A percentile compares a stretch with the other conserved stretches of the same genome.
Conservation (phyloP, 2,113 vertebrate genomes). For the Siphamia tubifer region DNA sequence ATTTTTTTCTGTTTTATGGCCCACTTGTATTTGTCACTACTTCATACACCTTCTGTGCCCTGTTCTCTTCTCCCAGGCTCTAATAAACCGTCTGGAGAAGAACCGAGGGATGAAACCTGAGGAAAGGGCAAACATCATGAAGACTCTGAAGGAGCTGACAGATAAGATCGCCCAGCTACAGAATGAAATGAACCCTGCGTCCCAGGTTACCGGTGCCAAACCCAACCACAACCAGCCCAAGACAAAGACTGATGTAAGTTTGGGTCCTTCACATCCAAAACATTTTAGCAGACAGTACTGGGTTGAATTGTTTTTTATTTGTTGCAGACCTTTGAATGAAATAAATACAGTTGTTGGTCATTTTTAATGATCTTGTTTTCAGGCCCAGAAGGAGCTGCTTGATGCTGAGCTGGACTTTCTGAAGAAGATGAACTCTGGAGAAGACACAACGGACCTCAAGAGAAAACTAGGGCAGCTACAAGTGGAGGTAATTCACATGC, state of each 20-base stretch:
- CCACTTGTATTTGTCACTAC: neutral
- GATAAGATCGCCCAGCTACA: slow-evolving; percentile 94
- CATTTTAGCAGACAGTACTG: neutral
- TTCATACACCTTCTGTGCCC: no score
- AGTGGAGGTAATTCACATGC: slow-evolving; percentile 83
- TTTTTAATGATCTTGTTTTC: neutral
- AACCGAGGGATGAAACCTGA: slow-evolving; percentile 95
- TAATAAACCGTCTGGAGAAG: slow-evolving; percentile 96
- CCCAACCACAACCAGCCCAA: slow-evolving; percentile 82
- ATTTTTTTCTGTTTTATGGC: neutral
- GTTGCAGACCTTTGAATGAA: neutral
- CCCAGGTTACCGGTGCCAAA: slow-evolving; percentile 77
- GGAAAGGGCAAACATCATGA: slow-evolving; percentile 94
- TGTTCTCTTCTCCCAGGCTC: slow-evolving; percentile 75
- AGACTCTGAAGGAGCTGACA: slow-evolving; percentile 93
- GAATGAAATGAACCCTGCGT: slow-evolving; percentile 87
- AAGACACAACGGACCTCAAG: slow-evolving; percentile 96
- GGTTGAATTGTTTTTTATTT: neutral
- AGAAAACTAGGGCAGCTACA: slow-evolving; percentile 93
- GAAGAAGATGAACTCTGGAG: slow-evolving; percentile 92
- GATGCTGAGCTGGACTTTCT: slow-evolving; percentile 96
- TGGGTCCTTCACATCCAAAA: neutral
- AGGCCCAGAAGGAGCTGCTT: slow-evolving; percentile 96
- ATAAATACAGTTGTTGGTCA: neutral
- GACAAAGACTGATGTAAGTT: slow-evolving; percentile 90